A percentile compares a stretch with the other conserved stretches of the same genome.
Conservation (phyloP, 2,888 invertebrate species). For the Diaperis boleti region DNA sequence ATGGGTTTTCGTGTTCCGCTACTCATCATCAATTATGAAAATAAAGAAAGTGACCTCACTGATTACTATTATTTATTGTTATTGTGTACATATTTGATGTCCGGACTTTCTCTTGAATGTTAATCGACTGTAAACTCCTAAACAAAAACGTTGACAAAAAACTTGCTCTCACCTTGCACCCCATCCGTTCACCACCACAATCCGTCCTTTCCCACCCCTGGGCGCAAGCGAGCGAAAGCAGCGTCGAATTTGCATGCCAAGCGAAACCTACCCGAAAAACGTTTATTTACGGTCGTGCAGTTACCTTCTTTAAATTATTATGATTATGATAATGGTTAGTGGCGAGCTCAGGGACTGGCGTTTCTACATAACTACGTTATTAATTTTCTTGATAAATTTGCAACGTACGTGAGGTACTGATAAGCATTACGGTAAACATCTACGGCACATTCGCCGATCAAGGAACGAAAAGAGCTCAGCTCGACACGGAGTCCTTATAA, state of each 20-base stretch:
- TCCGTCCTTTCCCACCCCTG: constrained; percentile 3
- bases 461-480: constrained; percentile 43
- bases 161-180: too few species aligned
- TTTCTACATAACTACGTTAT: constrained; percentile 34
- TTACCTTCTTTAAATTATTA: constrained; percentile 7
- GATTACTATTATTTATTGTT: too few species aligned
- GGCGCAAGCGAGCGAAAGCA: constrained; percentile 13
- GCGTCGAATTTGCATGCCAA: background rate
- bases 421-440: constrained; percentile 42
- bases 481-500: constrained; percentile 41
- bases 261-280: constrained; percentile 21
- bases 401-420: constrained; percentile 42
- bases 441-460: constrained; percentile 26
- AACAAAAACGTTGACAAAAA: too few species aligned
- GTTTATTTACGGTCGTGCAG: constrained; percentile 18
- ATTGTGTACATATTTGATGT: too few species aligned
- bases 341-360: constrained; percentile 14
- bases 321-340: constrained; percentile 13
- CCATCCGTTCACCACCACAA: too few species aligned
- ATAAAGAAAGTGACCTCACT: too few species aligned
- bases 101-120: too few species aligned
- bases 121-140: too few species aligned
- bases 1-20: too few species aligned
- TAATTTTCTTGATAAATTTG: constrained; percentile 44
- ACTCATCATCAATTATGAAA: too few species aligned